Evolutionary conservation across 2,113 vertebrate genomes (phyloP).

Genomic region (Lethenteron reissneri): DNA sequence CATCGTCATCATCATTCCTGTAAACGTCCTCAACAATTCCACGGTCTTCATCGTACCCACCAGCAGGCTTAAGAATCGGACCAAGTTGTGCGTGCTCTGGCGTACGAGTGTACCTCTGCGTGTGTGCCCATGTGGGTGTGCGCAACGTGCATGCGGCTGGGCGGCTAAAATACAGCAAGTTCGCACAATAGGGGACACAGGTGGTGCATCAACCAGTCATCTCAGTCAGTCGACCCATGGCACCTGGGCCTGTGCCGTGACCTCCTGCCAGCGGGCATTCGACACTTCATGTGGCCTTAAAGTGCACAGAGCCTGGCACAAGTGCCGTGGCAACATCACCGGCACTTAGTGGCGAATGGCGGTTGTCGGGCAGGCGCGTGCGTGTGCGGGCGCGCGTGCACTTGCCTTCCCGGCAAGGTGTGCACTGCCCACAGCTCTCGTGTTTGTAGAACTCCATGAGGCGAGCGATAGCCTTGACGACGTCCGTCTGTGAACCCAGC

Average conservation of each 20-base stretch:
- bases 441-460: conserved; percentile 95
- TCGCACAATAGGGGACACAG: too few species aligned
- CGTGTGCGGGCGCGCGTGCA: not conserved
- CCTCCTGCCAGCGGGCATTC: too few species aligned
- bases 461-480: conserved; percentile 65
- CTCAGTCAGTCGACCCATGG: too few species aligned
- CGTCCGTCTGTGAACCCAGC: conserved; percentile 29
- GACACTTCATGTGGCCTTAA: too few species aligned
- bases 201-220: too few species aligned
- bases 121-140: not conserved
- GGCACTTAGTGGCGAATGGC: too few species aligned
- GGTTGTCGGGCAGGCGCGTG: not conserved
- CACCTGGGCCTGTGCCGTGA: too few species aligned
- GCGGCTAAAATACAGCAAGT: too few species aligned
- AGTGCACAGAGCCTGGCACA: too few species aligned
- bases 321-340: too few species aligned
- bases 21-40: too few species aligned
- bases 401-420: conserved; percentile 75
- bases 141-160: not conserved
- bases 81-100: not conserved
- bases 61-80: not conserved
- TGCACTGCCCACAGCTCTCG: conserved; percentile 90
- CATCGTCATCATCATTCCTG: too few species aligned
- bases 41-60: not conserved
- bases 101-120: not conserved